These are phyloP conservation scores for Paedocypris sp. DNA, from an alignment of 2,113 vertebrate genomes.

Conservation along the genomic window DNA sequence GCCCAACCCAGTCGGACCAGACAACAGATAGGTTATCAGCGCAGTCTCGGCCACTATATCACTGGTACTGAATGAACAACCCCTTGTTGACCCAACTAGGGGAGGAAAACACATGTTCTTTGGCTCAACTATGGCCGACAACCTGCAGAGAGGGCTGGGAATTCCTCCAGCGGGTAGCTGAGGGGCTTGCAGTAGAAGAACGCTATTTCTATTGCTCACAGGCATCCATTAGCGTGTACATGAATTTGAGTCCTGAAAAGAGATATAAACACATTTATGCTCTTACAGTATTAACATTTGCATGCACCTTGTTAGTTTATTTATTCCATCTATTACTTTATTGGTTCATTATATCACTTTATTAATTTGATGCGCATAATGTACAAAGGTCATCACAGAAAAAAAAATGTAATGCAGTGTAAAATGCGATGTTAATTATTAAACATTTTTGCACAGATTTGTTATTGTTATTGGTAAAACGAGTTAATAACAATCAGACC, in stretches of 20 bases:
- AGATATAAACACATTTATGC: conserved; percentile 31
- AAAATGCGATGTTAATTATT: too few relatives aligned
- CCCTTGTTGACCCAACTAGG: conserved; percentile 65
- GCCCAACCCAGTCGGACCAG: conserved; percentile 35
- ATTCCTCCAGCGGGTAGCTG: conserved; percentile 66
- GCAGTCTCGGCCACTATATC: conserved; percentile 58
- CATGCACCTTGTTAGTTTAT: too few relatives aligned
- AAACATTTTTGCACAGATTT: too few relatives aligned
- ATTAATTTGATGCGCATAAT: too few relatives aligned
- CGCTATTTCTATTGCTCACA: conserved; percentile 8
- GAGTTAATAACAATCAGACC: too few relatives aligned
- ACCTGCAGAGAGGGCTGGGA: conserved; percentile 78
- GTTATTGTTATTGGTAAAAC: too few relatives aligned
- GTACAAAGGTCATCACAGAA: too few relatives aligned
- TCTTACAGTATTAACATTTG: too few relatives aligned
- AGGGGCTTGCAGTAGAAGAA: conserved; percentile 39
- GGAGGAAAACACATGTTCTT: conserved; percentile 81
- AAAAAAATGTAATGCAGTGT: too few relatives aligned
- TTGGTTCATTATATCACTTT: too few relatives aligned
- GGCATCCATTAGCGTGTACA: conserved; percentile 42
- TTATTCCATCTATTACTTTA: too few relatives aligned
- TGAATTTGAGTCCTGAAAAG: not conserved
- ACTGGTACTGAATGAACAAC: conserved; percentile 66
- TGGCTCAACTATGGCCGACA: conserved; percentile 69
- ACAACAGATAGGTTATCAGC: conserved; percentile 54